Evolutionary conservation across 2,888 invertebrate genomes (phyloP).

Genomic region (Heliconius ethilla): DNA sequence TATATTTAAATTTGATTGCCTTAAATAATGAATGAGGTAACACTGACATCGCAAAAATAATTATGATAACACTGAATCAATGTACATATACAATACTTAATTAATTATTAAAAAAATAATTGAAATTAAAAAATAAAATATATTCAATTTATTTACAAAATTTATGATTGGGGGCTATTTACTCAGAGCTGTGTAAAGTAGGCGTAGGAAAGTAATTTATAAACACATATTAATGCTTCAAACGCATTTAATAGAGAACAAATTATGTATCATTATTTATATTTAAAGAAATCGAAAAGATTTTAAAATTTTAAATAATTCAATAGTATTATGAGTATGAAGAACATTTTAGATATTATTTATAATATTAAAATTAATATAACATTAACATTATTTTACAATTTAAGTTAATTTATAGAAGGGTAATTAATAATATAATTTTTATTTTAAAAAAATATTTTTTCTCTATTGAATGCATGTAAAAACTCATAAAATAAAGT

Average conservation of each 20-base stretch:
- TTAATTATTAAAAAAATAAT: neutral
- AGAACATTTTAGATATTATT: too few relatives aligned
- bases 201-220: slow-evolving; percentile 35
- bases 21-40: neutral
- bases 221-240: slow-evolving; percentile 35
- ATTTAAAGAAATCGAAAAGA: too few relatives aligned
- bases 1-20: too few relatives aligned
- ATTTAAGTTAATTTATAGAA: too few relatives aligned
- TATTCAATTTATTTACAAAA: neutral
- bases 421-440: too few relatives aligned
- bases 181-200: slow-evolving; percentile 39
- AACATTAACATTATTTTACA: too few relatives aligned
- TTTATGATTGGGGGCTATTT: slow-evolving; percentile 36
- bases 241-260: slow-evolving; percentile 40
- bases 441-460: neutral
- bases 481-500: slow-evolving; percentile 25
- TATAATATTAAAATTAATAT: too few relatives aligned
- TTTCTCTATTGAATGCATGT: slow-evolving; percentile 42
- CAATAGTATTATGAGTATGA: too few relatives aligned
- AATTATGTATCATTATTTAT: neutral
- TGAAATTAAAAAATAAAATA: neutral
- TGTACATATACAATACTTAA: neutral
- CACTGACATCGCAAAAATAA: neutral
- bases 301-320: too few relatives aligned
- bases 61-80: neutral